These are phyloP conservation scores for Coreius guichenoti DNA, from an alignment of 2,797 vertebrate genomes.

Conservation along the genomic window DNA sequence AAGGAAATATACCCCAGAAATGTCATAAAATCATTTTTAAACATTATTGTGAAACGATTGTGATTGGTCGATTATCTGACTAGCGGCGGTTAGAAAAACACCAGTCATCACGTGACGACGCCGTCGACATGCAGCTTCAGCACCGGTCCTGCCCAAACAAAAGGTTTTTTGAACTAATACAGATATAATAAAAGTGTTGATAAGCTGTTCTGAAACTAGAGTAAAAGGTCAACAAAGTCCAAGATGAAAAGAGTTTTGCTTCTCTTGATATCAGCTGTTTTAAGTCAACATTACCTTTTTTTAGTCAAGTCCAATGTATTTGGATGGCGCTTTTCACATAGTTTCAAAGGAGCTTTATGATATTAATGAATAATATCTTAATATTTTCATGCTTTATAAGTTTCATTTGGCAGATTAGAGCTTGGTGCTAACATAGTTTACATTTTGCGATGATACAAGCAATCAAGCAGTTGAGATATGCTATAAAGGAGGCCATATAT, in stretches of 20 bases:
- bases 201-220: neutral
- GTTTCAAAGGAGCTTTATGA: neutral
- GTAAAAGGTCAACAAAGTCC: neutral
- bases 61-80: neutral
- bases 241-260: neutral
- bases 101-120: neutral
- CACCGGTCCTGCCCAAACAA: neutral
- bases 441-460: neutral
- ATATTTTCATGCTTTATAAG: neutral
- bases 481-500: neutral
- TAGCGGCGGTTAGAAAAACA: neutral
- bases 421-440: neutral
- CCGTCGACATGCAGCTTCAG: neutral
- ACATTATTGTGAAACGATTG: neutral
- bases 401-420: neutral
- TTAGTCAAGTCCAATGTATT: neutral
- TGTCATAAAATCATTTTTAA: neutral
- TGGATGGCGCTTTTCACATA: neutral
- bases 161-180: neutral
- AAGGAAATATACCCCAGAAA: too few species aligned
- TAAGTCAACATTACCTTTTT: neutral
- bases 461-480: neutral
- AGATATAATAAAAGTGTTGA: neutral
- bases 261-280: neutral
- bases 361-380: neutral